Evolutionary conservation across 2,797 vertebrate species (phyloP), one percentile per base, ranked within the genome.

Genomic region (Oceanodroma leucorhoa): DNA sequence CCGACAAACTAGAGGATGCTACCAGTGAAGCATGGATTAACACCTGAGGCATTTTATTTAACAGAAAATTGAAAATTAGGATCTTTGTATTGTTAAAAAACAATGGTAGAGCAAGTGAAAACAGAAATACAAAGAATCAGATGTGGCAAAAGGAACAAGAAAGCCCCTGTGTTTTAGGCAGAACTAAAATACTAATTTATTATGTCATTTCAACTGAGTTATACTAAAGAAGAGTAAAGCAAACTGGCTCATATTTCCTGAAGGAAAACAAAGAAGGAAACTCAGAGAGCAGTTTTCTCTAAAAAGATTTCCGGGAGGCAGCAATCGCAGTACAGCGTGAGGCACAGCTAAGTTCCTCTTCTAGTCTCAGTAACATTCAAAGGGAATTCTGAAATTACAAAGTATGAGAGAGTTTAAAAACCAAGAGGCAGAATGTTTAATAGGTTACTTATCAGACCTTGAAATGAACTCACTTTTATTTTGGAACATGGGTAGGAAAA

Each of bases 11-110:
- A 83, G 54, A 86, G 70, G 77, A 61, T 81, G 77, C 24, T 45
- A 83, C n/a, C 78, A 94, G 46, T 38, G 88, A 76, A 97, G 94
- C 92, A 81, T 84, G 70, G 88, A 95, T 95, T 90, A 94, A 90
- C 95, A 97, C 95, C 93, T 94, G 90, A 96, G 86, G 93, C 93
- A 55, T 86, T 87, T 93, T 66, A 92, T 81, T 93, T 81, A 87
- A 62, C 51, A 6, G 30, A 93, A 95, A 83, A 95, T 72, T 88
- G 88, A 90, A 96, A 93, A 92, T 84, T 41, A 91, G 57, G 40
- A 87, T 84, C 69, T 58, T 82, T 32, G 61, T 15, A 11, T 72
- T 87, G 65, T 91, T 87, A 93, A 87, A 92, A 87, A 24, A 38
- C 16, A 9, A 87, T 45, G 67, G 78, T 12, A 66, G 70, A 84